A percentile compares a stretch with the other conserved stretches of the same genome.
Evolutionary conservation across 2,797 vertebrate species (phyloP).

Genomic region (Macropodus opercularis): DNA sequence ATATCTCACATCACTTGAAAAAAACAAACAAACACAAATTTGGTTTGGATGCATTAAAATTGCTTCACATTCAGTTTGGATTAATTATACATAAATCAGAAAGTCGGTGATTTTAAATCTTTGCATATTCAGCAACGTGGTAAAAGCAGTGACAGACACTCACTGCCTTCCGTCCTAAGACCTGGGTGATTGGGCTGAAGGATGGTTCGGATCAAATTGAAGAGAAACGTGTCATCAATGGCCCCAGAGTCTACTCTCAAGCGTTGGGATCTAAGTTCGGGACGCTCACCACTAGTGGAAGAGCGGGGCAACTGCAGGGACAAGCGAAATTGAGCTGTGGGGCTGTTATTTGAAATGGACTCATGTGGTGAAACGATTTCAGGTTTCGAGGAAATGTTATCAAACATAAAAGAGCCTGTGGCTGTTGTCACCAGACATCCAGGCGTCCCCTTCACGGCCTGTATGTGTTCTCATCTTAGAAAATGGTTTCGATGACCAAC

Average conservation of each 20-base stretch:
- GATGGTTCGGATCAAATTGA: no score
- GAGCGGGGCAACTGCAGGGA: conserved; percentile 12
- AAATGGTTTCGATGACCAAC: conserved; percentile 48
- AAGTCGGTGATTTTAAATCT: neutral
- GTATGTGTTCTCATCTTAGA: conserved; percentile 26
- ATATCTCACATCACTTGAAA: no score
- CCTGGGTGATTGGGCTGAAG: no score
- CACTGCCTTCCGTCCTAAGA: no score
- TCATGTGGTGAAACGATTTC: neutral
- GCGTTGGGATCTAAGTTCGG: no score
- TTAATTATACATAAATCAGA: no score
- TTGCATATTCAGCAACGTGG: no score
- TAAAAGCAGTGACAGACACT: neutral
- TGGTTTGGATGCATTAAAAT: no score
- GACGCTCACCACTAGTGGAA: neutral
- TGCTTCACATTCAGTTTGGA: no score
- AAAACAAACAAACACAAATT: neutral
- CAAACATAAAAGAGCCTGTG: neutral
- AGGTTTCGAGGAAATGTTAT: conserved; percentile 8
- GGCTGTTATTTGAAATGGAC: conserved; percentile 5
- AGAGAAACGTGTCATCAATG: no score
- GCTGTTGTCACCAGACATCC: conserved; percentile 11
- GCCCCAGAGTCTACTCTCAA: no score
- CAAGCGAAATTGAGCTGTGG: neutral
- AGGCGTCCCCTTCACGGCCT: conserved; percentile 8